phyloP scores from a whole-genome alignment of 2,113 vertebrate species.

The Microtus ochrogaster region DNA sequence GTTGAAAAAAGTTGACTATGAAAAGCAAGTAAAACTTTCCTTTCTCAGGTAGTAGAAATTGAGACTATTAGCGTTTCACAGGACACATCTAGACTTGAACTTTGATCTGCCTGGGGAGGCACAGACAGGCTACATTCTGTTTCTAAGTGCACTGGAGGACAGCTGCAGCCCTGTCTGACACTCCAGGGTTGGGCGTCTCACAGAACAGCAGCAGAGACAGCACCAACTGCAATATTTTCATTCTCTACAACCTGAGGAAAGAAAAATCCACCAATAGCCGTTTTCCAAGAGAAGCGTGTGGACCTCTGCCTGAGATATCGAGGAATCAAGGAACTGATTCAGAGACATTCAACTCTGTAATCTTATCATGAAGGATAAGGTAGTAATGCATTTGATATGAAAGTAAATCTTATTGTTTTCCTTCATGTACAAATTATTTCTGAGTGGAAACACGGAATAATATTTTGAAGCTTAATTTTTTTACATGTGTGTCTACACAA shows the following conservation, averaged over 20 bases:
- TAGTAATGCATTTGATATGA: background rate
- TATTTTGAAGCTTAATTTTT: constrained; percentile 62
- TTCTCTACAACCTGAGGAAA: constrained; percentile 1
- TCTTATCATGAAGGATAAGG: constrained; percentile 39
- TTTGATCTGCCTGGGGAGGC: background rate
- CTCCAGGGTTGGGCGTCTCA: background rate
- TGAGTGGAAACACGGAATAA: background rate
- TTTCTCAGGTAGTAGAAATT: constrained; percentile 4
- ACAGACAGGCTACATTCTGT: background rate
- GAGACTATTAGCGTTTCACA: background rate
- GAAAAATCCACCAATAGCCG: background rate
- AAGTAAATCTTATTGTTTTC: constrained; percentile 33
- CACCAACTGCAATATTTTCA: background rate
- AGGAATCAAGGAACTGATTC: background rate
- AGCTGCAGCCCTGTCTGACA: no score
- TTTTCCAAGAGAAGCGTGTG: background rate
- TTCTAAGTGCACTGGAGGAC: background rate
- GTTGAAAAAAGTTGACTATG: constrained; percentile 11
- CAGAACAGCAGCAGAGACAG: background rate
- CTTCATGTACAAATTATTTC: background rate
- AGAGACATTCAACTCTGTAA: background rate
- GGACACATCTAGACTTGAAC: background rate
- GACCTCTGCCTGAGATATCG: background rate
- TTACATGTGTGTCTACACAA: background rate
- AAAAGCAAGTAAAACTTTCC: background rate